Base-by-base conservation (phyloP, 2,888 invertebrate genomes). In the Alsophila aescularia region DNA sequence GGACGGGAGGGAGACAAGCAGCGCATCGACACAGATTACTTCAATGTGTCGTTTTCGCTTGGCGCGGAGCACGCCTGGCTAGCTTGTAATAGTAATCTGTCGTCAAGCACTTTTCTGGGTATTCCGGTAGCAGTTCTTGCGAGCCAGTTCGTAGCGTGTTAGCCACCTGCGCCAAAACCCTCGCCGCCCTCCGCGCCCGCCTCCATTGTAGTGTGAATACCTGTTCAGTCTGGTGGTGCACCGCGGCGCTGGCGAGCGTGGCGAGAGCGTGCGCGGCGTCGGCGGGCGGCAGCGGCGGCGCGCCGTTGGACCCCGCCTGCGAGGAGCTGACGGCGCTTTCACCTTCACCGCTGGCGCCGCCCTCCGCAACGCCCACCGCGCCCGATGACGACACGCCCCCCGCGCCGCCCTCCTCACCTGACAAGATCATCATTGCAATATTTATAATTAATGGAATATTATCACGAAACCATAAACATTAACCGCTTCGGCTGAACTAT, bases 191-290 rank as follows among this genome's bases (percentile, higher is more conserved):
- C 3, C 21, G 9, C 7, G 2, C 8, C 4, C 9, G 5, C 27
- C 7, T 27, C 5, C 8, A n/a, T 8, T 8, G 27, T 9, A 9
- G 2, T 16, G 14, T 16, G 37, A 32, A 21, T 53, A 83, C 88
- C 87, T 88, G 83, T 15, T 86, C 88, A 44, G 86, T 79, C 0
- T 85, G 85, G 57, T 90, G 90, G 65, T 90, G 87, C 29, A 95
- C 90, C 27, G 96, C 96, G 37, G 96, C 96, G 61, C 94, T 94
- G 45, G 96, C 96, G 32, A 96, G 90, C 2, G 96, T 96, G 36
- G 95, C 93, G 47, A 96, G 89, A 18, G 95, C 95, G 73, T 95
- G 95, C 66, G 93, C 93, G 36, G 93, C 93, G 76, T 92, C 92
- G 0, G 92, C 75, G 50, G 92, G 88, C 52, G 90, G 89, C 56